These are phyloP conservation scores for Drosophila hamatofila DNA, from an alignment of 2,888 invertebrate species.

Conservation along the genomic window DNA sequence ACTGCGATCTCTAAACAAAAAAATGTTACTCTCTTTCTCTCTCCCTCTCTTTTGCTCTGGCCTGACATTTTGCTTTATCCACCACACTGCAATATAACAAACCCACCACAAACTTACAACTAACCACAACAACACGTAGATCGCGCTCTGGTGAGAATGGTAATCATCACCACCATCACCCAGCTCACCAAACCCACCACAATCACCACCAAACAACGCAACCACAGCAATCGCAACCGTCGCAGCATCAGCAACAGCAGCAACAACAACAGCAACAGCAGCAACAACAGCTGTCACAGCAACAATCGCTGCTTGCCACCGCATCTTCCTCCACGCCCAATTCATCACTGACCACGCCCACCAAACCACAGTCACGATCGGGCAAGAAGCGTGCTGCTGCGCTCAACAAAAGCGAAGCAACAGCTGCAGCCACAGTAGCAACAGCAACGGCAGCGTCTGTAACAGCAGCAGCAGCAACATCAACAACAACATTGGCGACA, in stretches of 20 bases:
- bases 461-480: constrained; percentile 8
- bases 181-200: constrained; percentile 63
- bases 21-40: constrained; percentile 38
- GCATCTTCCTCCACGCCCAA: constrained; percentile 38
- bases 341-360: constrained; percentile 49
- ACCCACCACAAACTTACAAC: constrained; percentile 9
- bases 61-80: constrained; percentile 61
- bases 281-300: constrained; percentile 61
- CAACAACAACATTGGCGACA: constrained; percentile 22
- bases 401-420: constrained; percentile 50
- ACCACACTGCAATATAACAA: constrained; percentile 32
- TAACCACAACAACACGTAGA: constrained; percentile 56
- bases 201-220: constrained; percentile 53
- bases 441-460: constrained; percentile 25
- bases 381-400: constrained; percentile 84
- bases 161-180: constrained; percentile 68
- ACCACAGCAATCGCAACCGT: constrained; percentile 39
- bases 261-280: constrained; percentile 61
- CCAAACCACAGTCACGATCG: constrained; percentile 78
- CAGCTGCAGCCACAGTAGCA: constrained; percentile 29
- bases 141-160: constrained; percentile 82
- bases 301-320: constrained; percentile 43
- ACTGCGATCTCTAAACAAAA: constrained; percentile 43
- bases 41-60: constrained; percentile 32
- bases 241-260: constrained; percentile 41